These are phyloP conservation scores for Lepus timidus DNA, from an alignment of 2,113 vertebrate species.

Conservation along the genomic window DNA sequence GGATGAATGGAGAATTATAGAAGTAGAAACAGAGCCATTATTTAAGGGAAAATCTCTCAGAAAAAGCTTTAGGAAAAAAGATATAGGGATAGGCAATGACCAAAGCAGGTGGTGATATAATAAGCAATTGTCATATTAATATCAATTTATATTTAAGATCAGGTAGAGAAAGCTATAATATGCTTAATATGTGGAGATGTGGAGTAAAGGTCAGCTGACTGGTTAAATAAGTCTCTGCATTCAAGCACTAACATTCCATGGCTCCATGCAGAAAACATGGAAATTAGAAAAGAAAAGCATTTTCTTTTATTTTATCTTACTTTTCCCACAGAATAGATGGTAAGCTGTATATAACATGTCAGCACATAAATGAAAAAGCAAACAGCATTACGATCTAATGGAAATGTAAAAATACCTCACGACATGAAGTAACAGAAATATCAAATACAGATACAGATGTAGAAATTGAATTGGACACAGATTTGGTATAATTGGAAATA, in stretches of 20 bases:
- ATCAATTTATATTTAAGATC: background rate
- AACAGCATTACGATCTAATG: background rate
- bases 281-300: background rate
- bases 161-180: background rate
- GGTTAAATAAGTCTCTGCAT: background rate
- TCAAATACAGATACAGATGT: background rate
- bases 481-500: background rate
- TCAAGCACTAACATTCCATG: background rate
- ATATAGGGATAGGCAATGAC: background rate
- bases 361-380: slow-evolving; percentile 24
- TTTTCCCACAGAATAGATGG: background rate
- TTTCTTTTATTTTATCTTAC: background rate
- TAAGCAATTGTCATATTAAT: background rate
- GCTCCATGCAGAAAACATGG: background rate
- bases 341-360: background rate
- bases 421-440: background rate
- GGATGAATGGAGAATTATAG: background rate
- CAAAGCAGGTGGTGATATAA: background rate
- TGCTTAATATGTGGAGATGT: background rate
- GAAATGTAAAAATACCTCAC: background rate
- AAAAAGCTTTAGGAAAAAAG: background rate
- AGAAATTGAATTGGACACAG: background rate
- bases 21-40: background rate
- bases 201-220: background rate
- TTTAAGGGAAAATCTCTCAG: background rate